Evolutionary conservation across 53 echinoderm and acorn worm species (phyloP).

Genomic region (Actinopyga echinites): DNA sequence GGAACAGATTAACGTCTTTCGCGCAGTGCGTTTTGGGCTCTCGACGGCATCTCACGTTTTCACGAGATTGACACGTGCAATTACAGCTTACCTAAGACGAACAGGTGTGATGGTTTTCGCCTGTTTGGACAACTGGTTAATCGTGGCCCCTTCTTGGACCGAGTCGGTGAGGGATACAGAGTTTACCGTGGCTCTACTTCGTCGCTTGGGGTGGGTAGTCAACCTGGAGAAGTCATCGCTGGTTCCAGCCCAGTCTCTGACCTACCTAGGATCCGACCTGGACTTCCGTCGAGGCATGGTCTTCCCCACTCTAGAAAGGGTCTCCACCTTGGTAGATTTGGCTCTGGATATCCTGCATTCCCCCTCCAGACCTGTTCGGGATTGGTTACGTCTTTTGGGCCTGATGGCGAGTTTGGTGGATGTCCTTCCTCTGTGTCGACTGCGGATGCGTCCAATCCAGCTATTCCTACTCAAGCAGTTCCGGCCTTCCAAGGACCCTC

Average conservation of each 20-base stretch:
- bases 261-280: too few relatives aligned
- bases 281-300: too few relatives aligned
- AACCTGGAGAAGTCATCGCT: conserved; percentile 31
- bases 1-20: conserved; percentile 14
- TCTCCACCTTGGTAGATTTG: too few relatives aligned
- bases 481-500: neutral
- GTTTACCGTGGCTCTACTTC: neutral
- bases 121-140: conserved; percentile 61
- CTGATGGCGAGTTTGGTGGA: conserved; percentile 22
- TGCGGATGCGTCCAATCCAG: conserved; percentile 26
- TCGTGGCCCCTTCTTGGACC: neutral
- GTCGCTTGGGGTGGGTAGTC: conserved; percentile 14
- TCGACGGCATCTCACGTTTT: conserved; percentile 51
- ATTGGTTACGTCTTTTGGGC: neutral
- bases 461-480: conserved; percentile 7
- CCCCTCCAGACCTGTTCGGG: too few relatives aligned
- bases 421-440: neutral
- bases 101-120: conserved; percentile 18
- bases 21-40: conserved; percentile 53
- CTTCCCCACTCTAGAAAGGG: too few relatives aligned
- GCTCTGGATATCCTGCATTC: too few relatives aligned
- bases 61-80: conserved; percentile 35
- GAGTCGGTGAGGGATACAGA: too few relatives aligned
- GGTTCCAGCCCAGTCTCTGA: neutral
- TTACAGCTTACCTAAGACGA: conserved; percentile 27